phyloP scores from a whole-genome alignment of 2,113 vertebrate species.

The Hyla sarda region DNA sequence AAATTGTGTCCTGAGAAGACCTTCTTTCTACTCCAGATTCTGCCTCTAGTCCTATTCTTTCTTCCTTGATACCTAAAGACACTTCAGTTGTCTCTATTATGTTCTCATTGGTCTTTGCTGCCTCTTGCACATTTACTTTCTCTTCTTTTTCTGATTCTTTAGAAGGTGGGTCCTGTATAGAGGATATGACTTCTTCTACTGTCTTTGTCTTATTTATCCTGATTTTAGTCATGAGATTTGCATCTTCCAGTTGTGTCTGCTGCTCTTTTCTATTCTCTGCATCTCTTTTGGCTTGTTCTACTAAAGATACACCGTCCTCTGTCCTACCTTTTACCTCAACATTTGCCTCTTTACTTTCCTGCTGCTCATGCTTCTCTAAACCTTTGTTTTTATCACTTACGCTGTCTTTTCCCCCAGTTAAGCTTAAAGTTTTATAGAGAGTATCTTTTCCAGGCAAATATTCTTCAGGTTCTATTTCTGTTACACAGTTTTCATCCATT shows the following conservation, averaged over 20 bases:
- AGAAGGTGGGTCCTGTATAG: background rate
- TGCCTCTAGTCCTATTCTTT: background rate
- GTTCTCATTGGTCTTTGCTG: background rate
- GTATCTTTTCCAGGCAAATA: background rate
- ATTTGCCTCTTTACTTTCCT: background rate
- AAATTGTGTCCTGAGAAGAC: background rate
- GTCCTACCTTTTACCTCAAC: background rate
- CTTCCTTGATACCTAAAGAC: background rate
- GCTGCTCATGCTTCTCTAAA: background rate
- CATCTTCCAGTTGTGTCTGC: background rate
- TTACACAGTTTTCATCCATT: background rate
- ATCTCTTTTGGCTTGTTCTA: background rate
- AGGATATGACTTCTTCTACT: background rate
- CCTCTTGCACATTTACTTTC: background rate
- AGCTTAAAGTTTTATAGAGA: background rate
- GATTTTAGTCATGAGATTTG: background rate
- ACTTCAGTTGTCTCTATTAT: background rate
- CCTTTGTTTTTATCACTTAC: background rate
- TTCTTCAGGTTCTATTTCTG: background rate
- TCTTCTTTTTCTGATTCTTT: background rate
- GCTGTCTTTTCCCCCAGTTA: background rate
- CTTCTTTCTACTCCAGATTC: background rate
- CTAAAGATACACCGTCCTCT: background rate
- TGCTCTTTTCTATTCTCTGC: background rate
- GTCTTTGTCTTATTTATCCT: background rate